Base-by-base conservation (phyloP, 2,797 vertebrate genomes). In the Anguilla marmorata region DNA sequence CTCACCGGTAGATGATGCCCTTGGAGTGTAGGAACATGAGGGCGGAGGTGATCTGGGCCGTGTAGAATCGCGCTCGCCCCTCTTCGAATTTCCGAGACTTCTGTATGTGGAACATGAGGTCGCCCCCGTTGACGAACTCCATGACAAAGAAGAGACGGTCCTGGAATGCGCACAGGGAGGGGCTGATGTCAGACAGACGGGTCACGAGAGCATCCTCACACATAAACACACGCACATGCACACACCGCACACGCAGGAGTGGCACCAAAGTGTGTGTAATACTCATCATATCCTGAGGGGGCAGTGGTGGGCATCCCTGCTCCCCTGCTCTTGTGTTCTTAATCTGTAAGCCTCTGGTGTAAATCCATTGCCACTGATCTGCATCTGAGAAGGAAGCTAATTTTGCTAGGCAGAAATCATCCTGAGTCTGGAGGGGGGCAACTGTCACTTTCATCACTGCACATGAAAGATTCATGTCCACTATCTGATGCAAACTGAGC, bases 61-160 rank as follows among this genome's bases (percentile, higher is more conserved):
- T 96, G 72, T 99, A 99, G 96, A 99, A 99, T 30, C 97, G 95
- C 0, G 98, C 99, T 52, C 98, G 94, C 0, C 93, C 94, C 91
- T 99, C 98, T 0, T 99, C 98, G 79, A 99, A 99, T 90, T 98
- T 98, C 84, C 98, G 97, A 0, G 98, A 99, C 93, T 99, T 99
- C 95, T 99, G 99, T 91, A 99, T 99, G 93, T 99, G 99, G 93
- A 99, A 99, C 99, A 99, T 99, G 90, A 99, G 94, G 91, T 99
- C 98, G 0, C 98, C 98, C 0, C 98, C 99, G 0, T 99, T 99
- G 89, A 99, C 99, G 89, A 99, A 99, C 94, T 99, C 98, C 99
- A 99, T 99, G 92, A 99, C 98, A 24, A 99, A 99, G 95, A 99
- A 99, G 88, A 99, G 96, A 30, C 98, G 96, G 85, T 97, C 96